Conservation (phyloP, 2,797 vertebrate species). For the Protosalanx chinensis region DNA sequence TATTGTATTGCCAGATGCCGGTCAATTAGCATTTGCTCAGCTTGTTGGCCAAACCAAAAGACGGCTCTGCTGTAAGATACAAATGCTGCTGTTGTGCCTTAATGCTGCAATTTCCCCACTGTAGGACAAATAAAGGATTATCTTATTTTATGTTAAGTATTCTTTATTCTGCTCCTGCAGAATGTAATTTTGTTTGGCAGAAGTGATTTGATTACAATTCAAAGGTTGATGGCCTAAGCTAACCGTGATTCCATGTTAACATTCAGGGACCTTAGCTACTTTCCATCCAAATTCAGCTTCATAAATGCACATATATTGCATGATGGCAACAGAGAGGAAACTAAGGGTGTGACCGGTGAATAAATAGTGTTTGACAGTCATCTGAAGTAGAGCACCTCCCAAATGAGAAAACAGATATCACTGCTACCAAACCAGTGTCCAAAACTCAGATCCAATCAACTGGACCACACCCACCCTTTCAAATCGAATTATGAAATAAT, state of each 20-base stretch:
- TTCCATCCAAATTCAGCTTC: neutral
- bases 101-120: no score
- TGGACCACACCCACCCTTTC: conserved; percentile 13
- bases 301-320: neutral
- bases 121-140: no score
- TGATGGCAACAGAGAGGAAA: conserved; percentile 25
- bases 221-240: neutral
- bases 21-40: neutral
- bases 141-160: no score
- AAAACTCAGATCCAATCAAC: conserved; percentile 28
- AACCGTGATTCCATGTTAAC: neutral
- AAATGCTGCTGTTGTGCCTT: no score
- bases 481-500: conserved; percentile 27
- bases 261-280: neutral
- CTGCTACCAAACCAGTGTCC: conserved; percentile 46
- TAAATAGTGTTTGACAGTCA: conserved; percentile 57
- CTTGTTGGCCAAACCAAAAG: no score
- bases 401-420: conserved; percentile 63
- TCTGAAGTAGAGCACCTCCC: conserved; percentile 62
- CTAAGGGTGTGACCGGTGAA: conserved; percentile 45
- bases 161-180: no score
- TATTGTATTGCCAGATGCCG: neutral
- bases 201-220: no score
- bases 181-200: no score
- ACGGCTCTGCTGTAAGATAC: no score